Evolutionary conservation across 2,888 invertebrate species (phyloP).

Genomic region (Conistra vaccinii): DNA sequence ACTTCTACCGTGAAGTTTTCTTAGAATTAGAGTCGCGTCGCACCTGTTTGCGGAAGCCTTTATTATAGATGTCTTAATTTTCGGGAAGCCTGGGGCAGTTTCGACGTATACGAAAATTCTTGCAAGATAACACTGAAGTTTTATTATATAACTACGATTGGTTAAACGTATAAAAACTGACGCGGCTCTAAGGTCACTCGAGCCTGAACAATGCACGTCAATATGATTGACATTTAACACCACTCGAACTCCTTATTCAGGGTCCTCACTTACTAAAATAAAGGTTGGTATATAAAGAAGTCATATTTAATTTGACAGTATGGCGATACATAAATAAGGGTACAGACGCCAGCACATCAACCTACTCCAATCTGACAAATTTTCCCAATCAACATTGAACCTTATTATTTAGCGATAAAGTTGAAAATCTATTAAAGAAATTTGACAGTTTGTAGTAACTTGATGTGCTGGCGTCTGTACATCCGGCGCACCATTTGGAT

Average conservation of each 20-base stretch:
- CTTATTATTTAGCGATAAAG: no score
- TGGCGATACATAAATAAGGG: not conserved
- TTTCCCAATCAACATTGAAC: no score
- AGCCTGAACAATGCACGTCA: conserved; percentile 71
- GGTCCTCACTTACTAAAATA: conserved; percentile 34
- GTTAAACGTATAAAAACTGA: conserved; percentile 33
- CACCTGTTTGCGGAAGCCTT: no score
- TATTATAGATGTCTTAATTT: not conserved
- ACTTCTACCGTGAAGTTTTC: no score
- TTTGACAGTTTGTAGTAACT: no score
- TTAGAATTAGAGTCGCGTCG: no score
- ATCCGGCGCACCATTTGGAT: not conserved
- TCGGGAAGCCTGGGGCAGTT: no score
- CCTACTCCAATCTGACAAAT: no score
- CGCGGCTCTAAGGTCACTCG: conserved; percentile 71
- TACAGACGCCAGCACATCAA: no score
- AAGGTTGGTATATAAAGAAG: not conserved
- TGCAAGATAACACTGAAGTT: not conserved
- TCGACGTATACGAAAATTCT: not conserved
- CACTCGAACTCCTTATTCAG: conserved; percentile 56
- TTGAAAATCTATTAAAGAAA: no score
- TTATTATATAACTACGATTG: not conserved
- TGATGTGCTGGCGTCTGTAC: no score
- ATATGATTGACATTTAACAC: conserved; percentile 75
- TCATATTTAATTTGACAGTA: not conserved